Conservation (phyloP, 1,140 invertebrate species). For the Maniola jurtina region DNA sequence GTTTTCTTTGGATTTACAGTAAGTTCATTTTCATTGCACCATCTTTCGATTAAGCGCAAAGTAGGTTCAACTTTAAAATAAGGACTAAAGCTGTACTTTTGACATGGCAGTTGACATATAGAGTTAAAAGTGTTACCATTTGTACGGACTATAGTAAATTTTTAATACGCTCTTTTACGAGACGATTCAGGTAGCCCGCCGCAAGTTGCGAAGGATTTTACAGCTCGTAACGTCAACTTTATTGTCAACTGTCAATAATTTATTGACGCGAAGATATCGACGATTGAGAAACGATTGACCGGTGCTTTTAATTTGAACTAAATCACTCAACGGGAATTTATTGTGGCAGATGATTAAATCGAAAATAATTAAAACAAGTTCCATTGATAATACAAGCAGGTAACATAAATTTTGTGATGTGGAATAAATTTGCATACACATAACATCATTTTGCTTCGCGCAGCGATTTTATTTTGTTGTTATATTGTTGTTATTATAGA, state of each 20-base stretch:
- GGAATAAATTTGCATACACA: conserved; percentile 23
- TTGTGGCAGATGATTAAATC: conserved; percentile 24
- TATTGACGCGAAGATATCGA: not conserved
- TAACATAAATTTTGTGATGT: conserved; percentile 22
- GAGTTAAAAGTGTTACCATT: no score
- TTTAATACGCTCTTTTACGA: no score
- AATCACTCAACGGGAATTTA: conserved; percentile 27
- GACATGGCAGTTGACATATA: no score
- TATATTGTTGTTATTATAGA: no score
- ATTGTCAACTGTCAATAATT: conserved; percentile 20
- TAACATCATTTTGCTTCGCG: not conserved
- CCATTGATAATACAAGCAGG: conserved; percentile 15
- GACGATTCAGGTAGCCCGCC: no score
- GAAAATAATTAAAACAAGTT: conserved; percentile 23
- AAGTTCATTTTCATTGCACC: no score
- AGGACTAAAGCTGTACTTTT: no score
- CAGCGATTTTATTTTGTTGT: no score
- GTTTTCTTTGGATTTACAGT: no score
- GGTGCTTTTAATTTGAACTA: conserved; percentile 28
- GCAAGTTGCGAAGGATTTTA: not conserved
- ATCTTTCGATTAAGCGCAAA: no score
- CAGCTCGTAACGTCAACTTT: not conserved
- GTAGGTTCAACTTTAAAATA: no score
- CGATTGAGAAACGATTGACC: conserved; percentile 21
- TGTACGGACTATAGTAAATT: no score